Base-by-base conservation (phyloP, 2,113 vertebrate species). In the Mus spicilegus region DNA sequence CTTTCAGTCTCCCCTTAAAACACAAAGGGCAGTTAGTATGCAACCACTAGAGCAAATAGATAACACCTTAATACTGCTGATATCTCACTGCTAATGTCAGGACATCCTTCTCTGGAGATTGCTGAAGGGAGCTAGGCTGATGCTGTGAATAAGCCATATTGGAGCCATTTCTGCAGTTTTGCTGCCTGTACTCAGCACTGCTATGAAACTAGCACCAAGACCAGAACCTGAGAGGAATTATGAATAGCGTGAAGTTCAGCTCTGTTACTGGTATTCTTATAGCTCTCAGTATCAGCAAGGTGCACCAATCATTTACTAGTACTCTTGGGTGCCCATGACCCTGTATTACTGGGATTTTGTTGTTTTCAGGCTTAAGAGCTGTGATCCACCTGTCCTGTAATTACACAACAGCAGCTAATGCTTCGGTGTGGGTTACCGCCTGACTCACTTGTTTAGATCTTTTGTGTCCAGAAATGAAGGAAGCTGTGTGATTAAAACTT, bases 361-460 rank as follows among this genome's bases (percentile, higher is more conserved):
- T 97, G 89, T 97, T 96, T 94, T 94, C 65, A 73, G 67, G 36
- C 10, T 94, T 67, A 89, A 42, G 91, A 93, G 76, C 61, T 73
- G 30, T 92, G 84, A 93, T 94, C 76, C 70, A 92, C 46, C 82
- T 95, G 84, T 75, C 85, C 88, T 61, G 5, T 87, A 96, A 97
- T 97, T 96, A 96, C 39, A 76, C 70, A 97, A 96, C 36, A 87
- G 33, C 51, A 93, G 75, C 80, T 93, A 96, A 96, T 96, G 26
- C 80, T 49, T 93, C 65, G 42, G 28, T 96, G 84, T 95, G 73
- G 61, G 11, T 97, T 96, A 96, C 11, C 28, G 54, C 11, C 61
- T 98, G 96, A 97, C 92, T 97, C 97, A 97, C 69, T 96, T 97
- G 92, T 97, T 96, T 96, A 95, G 70, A 61, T 51, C 58, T 86